Evolutionary conservation across 2,797 vertebrate genomes (phyloP).

Genomic region (Chiloscyllium punctatum): DNA sequence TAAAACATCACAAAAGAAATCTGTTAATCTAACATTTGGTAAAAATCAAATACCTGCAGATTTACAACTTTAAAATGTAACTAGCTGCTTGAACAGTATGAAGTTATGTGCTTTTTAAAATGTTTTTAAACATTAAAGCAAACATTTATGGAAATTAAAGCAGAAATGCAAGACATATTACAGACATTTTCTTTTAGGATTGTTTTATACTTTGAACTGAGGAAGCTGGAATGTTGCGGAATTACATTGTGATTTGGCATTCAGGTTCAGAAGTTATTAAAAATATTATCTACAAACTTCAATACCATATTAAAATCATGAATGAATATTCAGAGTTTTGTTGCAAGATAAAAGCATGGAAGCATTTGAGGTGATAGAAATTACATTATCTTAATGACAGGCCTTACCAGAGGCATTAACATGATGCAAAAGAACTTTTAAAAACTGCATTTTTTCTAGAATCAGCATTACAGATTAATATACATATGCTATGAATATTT

Average conservation of each 20-base stretch:
- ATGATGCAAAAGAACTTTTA: neutral
- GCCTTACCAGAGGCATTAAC: neutral
- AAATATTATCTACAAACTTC: neutral
- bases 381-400: neutral
- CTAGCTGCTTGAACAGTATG: neutral
- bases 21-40: neutral
- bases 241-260: neutral
- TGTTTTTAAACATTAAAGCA: neutral
- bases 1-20: neutral
- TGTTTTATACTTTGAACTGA: neutral
- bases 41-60: neutral
- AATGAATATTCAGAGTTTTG: neutral
- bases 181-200: neutral
- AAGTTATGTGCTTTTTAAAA: neutral
- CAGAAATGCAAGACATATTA: neutral
- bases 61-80: neutral
- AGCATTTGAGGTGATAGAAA: neutral
- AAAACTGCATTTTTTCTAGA: neutral
- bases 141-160: neutral
- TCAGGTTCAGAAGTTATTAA: neutral
- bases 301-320: neutral
- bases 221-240: neutral
- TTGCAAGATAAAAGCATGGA: neutral
- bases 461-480: neutral
- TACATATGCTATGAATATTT: too few species aligned